These are phyloP conservation scores for Caenorhabditis zanzibari DNA, from an alignment of 2,888 invertebrate genomes.

Conservation along the genomic window DNA sequence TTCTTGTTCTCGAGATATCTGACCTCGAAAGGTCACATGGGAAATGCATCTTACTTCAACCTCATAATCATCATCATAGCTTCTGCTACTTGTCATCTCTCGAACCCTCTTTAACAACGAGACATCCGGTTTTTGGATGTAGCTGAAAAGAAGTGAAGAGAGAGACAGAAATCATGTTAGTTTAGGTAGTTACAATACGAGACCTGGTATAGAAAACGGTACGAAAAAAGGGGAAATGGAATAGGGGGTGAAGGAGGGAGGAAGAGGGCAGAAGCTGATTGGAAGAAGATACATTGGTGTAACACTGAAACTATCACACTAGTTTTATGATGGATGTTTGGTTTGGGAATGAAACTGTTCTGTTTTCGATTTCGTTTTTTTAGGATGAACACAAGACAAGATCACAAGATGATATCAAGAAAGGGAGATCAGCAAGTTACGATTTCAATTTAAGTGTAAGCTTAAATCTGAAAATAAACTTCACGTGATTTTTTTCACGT, in stretches of 20 bases:
- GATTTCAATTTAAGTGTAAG: no score
- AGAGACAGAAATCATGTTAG: conserved; percentile 38
- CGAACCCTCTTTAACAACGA: conserved; percentile 12
- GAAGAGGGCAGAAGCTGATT: conserved; percentile 42
- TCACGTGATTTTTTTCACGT: no score
- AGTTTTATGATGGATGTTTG: conserved; percentile 55
- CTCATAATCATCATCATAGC: conserved; percentile 21
- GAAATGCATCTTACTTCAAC: neutral
- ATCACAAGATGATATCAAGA: conserved; percentile 6
- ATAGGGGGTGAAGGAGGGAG: conserved; percentile 21
- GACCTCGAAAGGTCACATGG: conserved; percentile 42
- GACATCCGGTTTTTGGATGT: conserved; percentile 35
- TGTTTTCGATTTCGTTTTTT: conserved; percentile 39
- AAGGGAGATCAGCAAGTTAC: neutral
- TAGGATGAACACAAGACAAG: conserved; percentile 32
- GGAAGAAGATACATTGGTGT: conserved; percentile 40
- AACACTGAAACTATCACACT: conserved; percentile 58
- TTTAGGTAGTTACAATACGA: conserved; percentile 46
- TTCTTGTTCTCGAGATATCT: conserved; percentile 19
- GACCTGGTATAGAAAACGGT: conserved; percentile 44
- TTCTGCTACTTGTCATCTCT: conserved; percentile 7
- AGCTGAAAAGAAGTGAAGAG: conserved; percentile 7
- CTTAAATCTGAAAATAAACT: no score
- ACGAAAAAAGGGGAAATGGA: conserved; percentile 32
- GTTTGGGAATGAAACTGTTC: conserved; percentile 47